Percentiles rank a stretch among this genome's conserved stretches.
Conservation (phyloP, 2,888 invertebrate genomes). For the Plutella xylostella region DNA sequence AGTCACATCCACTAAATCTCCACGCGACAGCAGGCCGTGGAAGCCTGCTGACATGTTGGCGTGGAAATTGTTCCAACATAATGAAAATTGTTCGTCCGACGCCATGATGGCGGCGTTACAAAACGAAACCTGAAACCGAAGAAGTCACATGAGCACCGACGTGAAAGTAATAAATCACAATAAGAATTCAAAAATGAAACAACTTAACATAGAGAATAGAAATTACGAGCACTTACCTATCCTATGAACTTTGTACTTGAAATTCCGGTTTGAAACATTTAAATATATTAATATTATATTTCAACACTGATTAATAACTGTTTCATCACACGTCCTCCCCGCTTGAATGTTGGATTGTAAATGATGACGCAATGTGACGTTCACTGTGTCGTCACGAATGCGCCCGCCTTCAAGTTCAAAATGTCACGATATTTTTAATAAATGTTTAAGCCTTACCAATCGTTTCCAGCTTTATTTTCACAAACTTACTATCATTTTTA, state of each 20-base stretch:
- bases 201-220: not conserved
- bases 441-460: too few species aligned
- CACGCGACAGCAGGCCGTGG: slow-evolving; percentile 77
- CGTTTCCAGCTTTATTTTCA: too few species aligned
- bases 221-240: slow-evolving; percentile 41
- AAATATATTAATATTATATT: slow-evolving; percentile 44
- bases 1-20: slow-evolving; percentile 77
- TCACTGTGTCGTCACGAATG: slow-evolving; percentile 5
- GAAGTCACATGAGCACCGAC: not conserved
- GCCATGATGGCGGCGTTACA: slow-evolving; percentile 72
- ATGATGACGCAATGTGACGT: slow-evolving; percentile 60
- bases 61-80: slow-evolving; percentile 83
- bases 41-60: slow-evolving; percentile 79
- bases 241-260: slow-evolving; percentile 61
- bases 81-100: slow-evolving; percentile 79
- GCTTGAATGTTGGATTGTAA: slow-evolving; percentile 51
- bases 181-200: not conserved
- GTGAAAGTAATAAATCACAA: not conserved
- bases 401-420: not conserved
- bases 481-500: not conserved
- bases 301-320: slow-evolving; percentile 37
- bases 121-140: slow-evolving; percentile 40
- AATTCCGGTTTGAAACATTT: slow-evolving; percentile 62
- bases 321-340: slow-evolving; percentile 53
- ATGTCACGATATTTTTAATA: not conserved